phyloP scores from a whole-genome alignment of 2,888 invertebrate genomes.

The Hemithea aestivaria region DNA sequence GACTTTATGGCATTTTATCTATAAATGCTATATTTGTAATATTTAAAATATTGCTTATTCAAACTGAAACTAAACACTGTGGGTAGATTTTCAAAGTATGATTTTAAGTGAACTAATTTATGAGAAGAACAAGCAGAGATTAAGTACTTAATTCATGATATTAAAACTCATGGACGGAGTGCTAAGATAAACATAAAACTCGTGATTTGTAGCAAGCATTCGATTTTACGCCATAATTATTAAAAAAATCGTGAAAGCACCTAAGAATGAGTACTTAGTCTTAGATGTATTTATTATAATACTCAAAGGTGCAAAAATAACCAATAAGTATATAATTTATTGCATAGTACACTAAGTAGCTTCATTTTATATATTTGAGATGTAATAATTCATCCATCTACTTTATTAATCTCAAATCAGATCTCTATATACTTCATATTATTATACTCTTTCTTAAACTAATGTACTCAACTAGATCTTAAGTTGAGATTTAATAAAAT shows the following conservation, averaged over 20 bases:
- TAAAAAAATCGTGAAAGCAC: constrained; percentile 30
- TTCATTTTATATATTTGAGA: constrained; percentile 24
- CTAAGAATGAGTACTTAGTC: constrained; percentile 19
- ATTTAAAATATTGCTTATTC: no score
- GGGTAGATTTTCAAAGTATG: no score
- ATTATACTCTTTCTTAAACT: constrained; percentile 42
- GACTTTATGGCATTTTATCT: constrained; percentile 42
- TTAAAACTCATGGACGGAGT: constrained; percentile 65
- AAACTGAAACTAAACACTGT: no score
- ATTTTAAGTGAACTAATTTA: constrained; percentile 11
- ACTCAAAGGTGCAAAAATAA: constrained; percentile 17
- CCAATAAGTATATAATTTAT: constrained; percentile 13
- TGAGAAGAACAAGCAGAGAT: constrained; percentile 53
- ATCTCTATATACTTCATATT: constrained; percentile 58
- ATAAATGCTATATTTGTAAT: constrained; percentile 46
- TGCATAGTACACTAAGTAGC: constrained; percentile 11
- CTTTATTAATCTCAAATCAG: constrained; percentile 74
- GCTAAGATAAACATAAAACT: constrained; percentile 50
- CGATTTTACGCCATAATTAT: constrained; percentile 1
- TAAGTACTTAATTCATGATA: constrained; percentile 72
- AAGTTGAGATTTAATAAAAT: constrained; percentile 57
- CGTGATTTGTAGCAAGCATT: constrained; percentile 24
- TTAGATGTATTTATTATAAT: constrained; percentile 19
- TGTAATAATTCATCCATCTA: constrained; percentile 36
- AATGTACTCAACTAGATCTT: constrained; percentile 34